Evolutionary conservation across 2,888 invertebrate genomes (phyloP).

Genomic region (Eretmocerus hayati): DNA sequence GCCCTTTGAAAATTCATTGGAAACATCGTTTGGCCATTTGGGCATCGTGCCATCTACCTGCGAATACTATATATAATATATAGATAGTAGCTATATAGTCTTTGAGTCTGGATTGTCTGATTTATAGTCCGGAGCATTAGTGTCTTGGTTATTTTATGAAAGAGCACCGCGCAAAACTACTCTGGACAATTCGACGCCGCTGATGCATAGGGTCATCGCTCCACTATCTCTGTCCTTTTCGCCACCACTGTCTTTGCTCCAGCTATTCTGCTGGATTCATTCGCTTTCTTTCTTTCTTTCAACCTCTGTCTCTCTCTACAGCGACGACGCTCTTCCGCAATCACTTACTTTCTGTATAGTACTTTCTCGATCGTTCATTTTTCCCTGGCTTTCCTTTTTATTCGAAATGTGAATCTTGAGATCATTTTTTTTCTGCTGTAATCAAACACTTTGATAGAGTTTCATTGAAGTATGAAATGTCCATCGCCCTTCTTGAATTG

Average conservation of each 20-base stretch:
- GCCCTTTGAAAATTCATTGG: constrained; percentile 27
- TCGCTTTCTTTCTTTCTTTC: no score
- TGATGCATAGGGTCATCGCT: constrained; percentile 19
- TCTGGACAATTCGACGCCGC: constrained; percentile 20
- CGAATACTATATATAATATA: constrained; percentile 15
- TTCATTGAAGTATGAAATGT: no score
- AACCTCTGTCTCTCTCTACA: no score
- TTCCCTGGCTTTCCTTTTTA: no score
- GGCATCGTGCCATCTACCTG: constrained; percentile 35
- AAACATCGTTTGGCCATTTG: constrained; percentile 31
- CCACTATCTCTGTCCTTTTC: background rate
- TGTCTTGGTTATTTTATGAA: constrained; percentile 28
- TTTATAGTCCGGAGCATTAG: constrained; percentile 30
- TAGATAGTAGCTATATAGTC: no score
- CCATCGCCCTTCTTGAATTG: no score
- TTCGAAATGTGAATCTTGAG: no score
- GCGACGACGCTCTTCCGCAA: no score
- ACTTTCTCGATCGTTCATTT: no score
- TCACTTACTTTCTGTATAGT: no score
- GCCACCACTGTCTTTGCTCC: background rate
- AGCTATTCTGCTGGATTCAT: constrained; percentile 4
- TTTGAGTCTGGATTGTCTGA: constrained; percentile 15
- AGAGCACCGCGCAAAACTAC: constrained; percentile 20
- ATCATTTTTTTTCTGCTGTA: no score
- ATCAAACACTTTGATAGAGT: no score